Evolutionary conservation across 2,888 invertebrate species (phyloP), one percentile per base, ranked within the genome.

Genomic region (Homarus gammarus): DNA sequence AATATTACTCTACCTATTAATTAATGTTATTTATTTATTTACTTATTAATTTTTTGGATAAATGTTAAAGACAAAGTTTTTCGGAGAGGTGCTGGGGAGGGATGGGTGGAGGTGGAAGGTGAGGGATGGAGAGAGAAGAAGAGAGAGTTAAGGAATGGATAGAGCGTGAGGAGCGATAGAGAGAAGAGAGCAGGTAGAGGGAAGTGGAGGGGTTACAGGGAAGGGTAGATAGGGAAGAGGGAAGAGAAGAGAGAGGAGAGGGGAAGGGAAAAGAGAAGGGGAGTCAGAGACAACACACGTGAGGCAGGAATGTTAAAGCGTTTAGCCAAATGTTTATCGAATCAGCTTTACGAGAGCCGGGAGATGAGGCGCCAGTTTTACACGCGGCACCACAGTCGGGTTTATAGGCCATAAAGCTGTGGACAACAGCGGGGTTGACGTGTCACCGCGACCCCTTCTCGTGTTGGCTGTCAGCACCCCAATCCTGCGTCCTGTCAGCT

Each of bases 251-350:
- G 38, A 36, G 27, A 36, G 33, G 10, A 22, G 73, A 36, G 15
- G 73, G 22, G 36, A 36, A 36, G 31, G 33, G n/a, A n/a, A 36
- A 0, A 1, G 73, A 73, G 15, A 2, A 27, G 33, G 15, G 40
- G 36, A 56, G 8, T 15, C 3, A 18, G 22, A 56, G 56, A 10
- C 12, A 56, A 3, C 61, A 36, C 61, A 36, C 61, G 61, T 56
- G 61, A 56, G 79, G 79, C 31, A 33, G 79, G 79, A 79, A 79
- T 79, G 79, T 61, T 79, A 79, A 79, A 79, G 79, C 79, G 79
- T 79, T 79, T 79, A 79, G 79, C 79, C 79, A 79, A 79, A 56
- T 79, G 79, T 79, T 79, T 79, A 79, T 79, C 79, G 79, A 79
- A 79, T 79, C 56, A 56, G 79, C 38, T 79, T 79, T 79, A 79